Percentiles rank a stretch among this genome's conserved stretches.
phyloP scores from a whole-genome alignment of 2,888 invertebrate genomes.

The Erebia aethiops region DNA sequence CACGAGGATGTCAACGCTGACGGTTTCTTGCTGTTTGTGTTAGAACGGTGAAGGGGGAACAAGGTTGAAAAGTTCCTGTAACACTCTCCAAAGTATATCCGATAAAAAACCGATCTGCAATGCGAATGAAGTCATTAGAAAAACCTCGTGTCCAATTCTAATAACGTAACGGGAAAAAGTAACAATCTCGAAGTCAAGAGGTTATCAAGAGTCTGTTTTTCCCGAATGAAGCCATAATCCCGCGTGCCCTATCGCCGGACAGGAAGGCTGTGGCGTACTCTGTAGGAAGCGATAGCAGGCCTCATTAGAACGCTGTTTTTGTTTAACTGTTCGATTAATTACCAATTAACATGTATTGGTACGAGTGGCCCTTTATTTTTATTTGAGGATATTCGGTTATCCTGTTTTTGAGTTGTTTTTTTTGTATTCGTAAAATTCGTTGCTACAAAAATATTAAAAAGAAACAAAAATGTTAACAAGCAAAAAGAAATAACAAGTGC shows the following conservation, averaged over 20 bases:
- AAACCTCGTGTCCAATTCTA: background rate
- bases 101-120: no score
- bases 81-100: no score
- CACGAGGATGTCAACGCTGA: no score
- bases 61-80: no score
- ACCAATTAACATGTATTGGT: background rate
- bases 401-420: constrained; percentile 21
- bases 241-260: background rate
- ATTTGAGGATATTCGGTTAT: constrained; percentile 13
- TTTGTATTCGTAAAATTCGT: no score
- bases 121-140: no score
- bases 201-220: constrained; percentile 15
- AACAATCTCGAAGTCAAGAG: constrained; percentile 3
- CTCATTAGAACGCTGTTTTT: constrained; percentile 14
- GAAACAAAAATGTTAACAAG: no score
- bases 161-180: constrained; percentile 8
- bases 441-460: no score
- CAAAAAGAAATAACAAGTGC: no score
- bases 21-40: no score
- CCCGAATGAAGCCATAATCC: background rate
- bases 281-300: constrained; percentile 16
- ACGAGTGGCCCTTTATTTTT: background rate
- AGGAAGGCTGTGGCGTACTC: constrained; percentile 19
- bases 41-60: no score
- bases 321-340: constrained; percentile 10